Evolutionary conservation across 2,113 vertebrate species (phyloP), one percentile per base, ranked within the genome.

Genomic region (Micromys minutus): DNA sequence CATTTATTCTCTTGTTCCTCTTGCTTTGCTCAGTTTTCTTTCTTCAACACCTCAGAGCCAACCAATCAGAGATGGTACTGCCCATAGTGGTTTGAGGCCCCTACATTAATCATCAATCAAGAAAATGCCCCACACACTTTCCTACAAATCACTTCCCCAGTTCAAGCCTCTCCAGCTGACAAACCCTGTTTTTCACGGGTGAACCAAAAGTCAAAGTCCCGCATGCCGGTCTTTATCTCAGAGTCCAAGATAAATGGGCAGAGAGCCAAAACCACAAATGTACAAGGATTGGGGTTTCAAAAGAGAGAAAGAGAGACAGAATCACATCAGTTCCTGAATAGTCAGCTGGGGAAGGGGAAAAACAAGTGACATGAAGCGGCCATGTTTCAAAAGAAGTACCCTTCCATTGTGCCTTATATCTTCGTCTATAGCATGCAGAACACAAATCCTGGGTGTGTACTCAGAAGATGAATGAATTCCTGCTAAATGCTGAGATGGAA

Each of bases 261-360:
- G 11, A 0, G 29, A 1, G 6, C 12, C 13, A 3, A 31, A 24
- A 10, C 15, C 26, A 63, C 84, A 8, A 21, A 45, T 3, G 24
- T 4, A 8, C 39, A 11, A 84, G 52, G 24, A 45, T 67, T 3
- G 36, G 45, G 2, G 50, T n/a, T n/a, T n/a, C n/a, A n/a, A n/a
- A n/a, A 15, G 12, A 91, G 16, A 55, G 61, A 5, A 42, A 21
- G 36, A 22, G 67, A 7, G 67, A 65, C 1, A 22, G 34, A 34
- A 13, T 1, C 1, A 7, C 16, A 29, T 10, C 75, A 52, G 76
- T 3, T 36, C 16, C 15, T 1, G 16, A 39, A 10, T 1, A 2
- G 39, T 87, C 34, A 29, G 34, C 87, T 12, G 17, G 22, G 22
- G 2, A 83, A 24, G 34, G 67, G 5, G 3, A 88, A 45, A 2